Evolutionary conservation across 2,113 vertebrate species (phyloP), one percentile per base, ranked within the genome.

Genomic region (Probosciger aterrimus): DNA sequence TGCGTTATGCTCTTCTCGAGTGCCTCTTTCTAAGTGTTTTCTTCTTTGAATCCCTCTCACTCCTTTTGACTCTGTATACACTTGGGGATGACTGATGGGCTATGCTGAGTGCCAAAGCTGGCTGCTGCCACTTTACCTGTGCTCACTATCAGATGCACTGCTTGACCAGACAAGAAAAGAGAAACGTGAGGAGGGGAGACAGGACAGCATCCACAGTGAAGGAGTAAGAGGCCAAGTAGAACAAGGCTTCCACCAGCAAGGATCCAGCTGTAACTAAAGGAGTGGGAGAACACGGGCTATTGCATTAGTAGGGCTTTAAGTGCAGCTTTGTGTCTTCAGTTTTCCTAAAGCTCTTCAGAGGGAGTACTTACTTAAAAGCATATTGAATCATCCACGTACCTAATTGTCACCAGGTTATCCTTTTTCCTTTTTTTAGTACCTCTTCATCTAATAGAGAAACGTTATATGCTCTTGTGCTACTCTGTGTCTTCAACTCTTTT

Each of bases 1-100:
- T 33, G 11, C 0, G 0, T 7, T 2, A 12, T 9, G 13, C 46
- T 68, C 11, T 22, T 82, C 69, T 52, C 5, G 3, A 39, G n/a
- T 62, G 33, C 46, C 41, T 90, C 43, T 90, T 87, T 75, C 33
- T 37, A 15, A 73, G 28, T 4, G 1, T 44, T 41, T 47, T 27
- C 25, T 57, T 47, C 37, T 79, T 63, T 53, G 75, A 37, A 33
- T 85, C 31, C 18, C 9, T 75, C 62, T 69, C 41, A 1, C 35
- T 53, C 57, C 67, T 46, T 46, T 63, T 47, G 37, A 18, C 43
- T 73, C 53, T 35, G 16, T 23, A 2, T 19, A 17, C 46, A 2
- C 67, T 35, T n/a, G 52, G 43, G 47, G 39, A 25, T 88, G 57
- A 43, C 50, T 76, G 70, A 19, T 59, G 55, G 31, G 44, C 50